Evolutionary conservation across 2,113 vertebrate genomes (phyloP).

Genomic region (Ramphastos sulfuratus): DNA sequence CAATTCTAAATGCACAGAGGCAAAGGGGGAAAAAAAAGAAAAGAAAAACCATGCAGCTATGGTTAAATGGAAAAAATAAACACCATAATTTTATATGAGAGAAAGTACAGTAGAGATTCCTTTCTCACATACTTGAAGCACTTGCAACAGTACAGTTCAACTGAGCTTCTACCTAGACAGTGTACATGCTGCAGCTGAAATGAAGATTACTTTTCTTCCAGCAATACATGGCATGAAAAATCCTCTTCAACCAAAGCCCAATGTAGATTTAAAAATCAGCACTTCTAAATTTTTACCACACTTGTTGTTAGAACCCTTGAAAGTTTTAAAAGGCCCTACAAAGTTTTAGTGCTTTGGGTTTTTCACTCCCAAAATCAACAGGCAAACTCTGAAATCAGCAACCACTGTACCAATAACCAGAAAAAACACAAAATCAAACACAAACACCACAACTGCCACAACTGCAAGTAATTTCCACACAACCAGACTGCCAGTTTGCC

Average conservation of each 20-base stretch:
- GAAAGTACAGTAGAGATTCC: neutral
- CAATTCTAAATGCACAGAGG: neutral
- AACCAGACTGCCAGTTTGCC: neutral
- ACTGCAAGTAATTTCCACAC: neutral
- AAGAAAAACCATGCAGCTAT: slow-evolving; percentile 32
- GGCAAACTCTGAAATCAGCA: neutral
- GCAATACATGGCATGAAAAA: slow-evolving; percentile 11
- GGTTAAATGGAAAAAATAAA: neutral
- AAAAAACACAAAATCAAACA: neutral
- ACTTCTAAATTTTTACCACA: neutral
- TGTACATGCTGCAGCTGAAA: neutral
- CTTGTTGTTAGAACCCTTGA: neutral
- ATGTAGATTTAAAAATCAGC: neutral
- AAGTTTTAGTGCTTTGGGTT: neutral
- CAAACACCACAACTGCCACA: fast-evolving
- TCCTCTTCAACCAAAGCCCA: neutral
- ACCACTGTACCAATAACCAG: neutral
- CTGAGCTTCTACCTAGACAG: neutral
- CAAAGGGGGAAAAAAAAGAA: neutral
- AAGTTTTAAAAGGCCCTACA: neutral
- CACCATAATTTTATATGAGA: neutral
- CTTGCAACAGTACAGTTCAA: neutral
- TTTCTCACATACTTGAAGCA: slow-evolving; percentile 38
- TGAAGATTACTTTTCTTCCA: neutral
- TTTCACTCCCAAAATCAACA: neutral